phyloP scores from a whole-genome alignment of 2,113 vertebrate species.

The Ariopsis seemanni region DNA sequence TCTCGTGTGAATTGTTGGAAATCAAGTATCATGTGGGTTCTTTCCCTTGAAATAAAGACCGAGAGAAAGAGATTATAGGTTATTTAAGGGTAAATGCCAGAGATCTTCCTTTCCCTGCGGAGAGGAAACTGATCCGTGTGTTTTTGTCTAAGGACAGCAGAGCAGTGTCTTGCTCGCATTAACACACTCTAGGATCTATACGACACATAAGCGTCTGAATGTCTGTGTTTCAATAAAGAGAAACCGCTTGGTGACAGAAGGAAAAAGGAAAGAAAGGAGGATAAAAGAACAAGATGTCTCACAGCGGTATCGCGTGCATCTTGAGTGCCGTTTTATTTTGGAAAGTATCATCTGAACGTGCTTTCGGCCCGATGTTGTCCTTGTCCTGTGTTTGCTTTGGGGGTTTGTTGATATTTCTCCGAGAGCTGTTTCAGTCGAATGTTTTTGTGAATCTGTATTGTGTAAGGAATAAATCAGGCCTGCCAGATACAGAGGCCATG shows the following conservation, averaged over 20 bases:
- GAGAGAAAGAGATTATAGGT: conserved; percentile 9
- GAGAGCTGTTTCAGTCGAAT: neutral
- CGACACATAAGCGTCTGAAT: neutral
- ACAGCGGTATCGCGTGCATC: neutral
- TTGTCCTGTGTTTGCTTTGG: neutral
- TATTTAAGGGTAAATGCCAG: conserved; percentile 39
- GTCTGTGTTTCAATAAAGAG: neutral
- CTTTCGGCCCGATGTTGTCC: neutral
- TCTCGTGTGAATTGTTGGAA: conserved; percentile 21
- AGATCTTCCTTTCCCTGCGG: conserved; percentile 63
- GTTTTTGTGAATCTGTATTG: too few species aligned
- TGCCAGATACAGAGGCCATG: neutral
- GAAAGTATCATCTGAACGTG: neutral
- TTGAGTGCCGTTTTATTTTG: conserved; percentile 13
- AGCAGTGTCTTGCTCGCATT: conserved; percentile 5
- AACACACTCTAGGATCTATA: neutral
- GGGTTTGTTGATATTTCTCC: neutral
- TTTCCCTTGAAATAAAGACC: neutral
- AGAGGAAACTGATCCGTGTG: conserved; percentile 65
- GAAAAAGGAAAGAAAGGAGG: neutral
- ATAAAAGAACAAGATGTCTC: conserved; percentile 7
- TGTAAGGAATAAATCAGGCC: neutral
- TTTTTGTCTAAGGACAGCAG: conserved; percentile 62
- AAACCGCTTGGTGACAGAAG: conserved; percentile 18
- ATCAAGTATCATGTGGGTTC: neutral